Evolutionary conservation across 2,797 vertebrate species (phyloP), one percentile per base, ranked within the genome.

Genomic region (Poeciliopsis gracilis): DNA sequence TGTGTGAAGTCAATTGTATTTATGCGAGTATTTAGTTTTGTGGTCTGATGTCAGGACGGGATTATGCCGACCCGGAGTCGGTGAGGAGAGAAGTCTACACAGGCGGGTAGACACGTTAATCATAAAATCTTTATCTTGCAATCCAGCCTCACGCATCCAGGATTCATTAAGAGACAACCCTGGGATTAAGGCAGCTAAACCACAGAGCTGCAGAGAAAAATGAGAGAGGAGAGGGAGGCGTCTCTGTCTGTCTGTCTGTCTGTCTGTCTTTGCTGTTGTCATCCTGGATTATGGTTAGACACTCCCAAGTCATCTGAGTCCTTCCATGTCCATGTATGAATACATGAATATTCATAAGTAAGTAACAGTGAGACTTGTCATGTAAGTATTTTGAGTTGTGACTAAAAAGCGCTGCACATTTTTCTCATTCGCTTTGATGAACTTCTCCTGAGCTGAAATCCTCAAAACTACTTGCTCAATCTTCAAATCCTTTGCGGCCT

Each of bases 41-140:
- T 38, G 45, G 71, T 77, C 66, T 59, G 77, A 91, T 88, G 41
- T 87, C 76, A 90, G 88, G 84, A 53, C 28, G 77, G 91, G 92
- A 94, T 93, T 93, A 94, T 89, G 83, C 57, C 55, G 49, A 83
- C 79, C 80, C 74, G 82, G 84, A 93, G 87, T 91, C 85, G 85
- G 86, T 89, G 51, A 72, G 77, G 82, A 77, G 77, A 89, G 90
- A 92, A 90, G 82, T 92, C 91, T 89, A 84, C 78, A 76, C 80
- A 87, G 86, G 89, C 77, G 72, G 83, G 89, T 91, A 84, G 92
- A 90, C 92, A 91, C 91, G 92, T 95, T 95, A 94, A 95, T 95
- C 95, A 95, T 92, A 92, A 69, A 93, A 91, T 92, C 93, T 95
- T 95, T 94, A 95, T 96, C 94, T 94, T 82, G 83, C 88, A 93